These are phyloP conservation scores for Zosterops lateralis DNA, from an alignment of 2,113 vertebrate species.

Conservation along the genomic window DNA sequence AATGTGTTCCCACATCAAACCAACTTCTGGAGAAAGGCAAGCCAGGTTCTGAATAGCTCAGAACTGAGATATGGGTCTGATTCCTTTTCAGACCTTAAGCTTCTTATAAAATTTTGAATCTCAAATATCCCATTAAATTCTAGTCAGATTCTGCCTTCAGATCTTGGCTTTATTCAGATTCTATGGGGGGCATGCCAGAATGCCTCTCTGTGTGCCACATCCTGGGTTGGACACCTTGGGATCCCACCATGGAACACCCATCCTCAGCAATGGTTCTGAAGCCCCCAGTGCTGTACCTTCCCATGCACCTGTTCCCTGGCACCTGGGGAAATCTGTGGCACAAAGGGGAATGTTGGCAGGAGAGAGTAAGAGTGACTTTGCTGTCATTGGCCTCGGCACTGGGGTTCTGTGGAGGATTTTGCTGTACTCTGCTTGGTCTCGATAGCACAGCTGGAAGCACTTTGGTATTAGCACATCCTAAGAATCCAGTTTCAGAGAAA, in stretches of 20 bases:
- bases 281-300: background rate
- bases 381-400: accelerated
- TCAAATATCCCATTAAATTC: background rate
- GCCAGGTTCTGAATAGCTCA: background rate
- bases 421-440: background rate
- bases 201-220: background rate
- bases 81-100: background rate
- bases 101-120: background rate
- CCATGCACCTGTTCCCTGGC: too few relatives aligned
- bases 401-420: background rate
- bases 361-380: background rate
- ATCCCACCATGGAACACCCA: background rate
- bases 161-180: background rate
- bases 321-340: background rate
- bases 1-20: background rate
- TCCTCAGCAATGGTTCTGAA: background rate
- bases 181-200: background rate
- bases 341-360: background rate
- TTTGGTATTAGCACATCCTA: background rate
- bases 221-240: background rate
- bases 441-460: background rate
- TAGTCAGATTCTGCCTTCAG: background rate
- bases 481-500: constrained; percentile 65
- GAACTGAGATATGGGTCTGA: background rate
- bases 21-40: background rate